These are phyloP conservation scores for Ophthalmolycus amberensis DNA, from an alignment of 2,113 vertebrate species.

Conservation along the genomic window DNA sequence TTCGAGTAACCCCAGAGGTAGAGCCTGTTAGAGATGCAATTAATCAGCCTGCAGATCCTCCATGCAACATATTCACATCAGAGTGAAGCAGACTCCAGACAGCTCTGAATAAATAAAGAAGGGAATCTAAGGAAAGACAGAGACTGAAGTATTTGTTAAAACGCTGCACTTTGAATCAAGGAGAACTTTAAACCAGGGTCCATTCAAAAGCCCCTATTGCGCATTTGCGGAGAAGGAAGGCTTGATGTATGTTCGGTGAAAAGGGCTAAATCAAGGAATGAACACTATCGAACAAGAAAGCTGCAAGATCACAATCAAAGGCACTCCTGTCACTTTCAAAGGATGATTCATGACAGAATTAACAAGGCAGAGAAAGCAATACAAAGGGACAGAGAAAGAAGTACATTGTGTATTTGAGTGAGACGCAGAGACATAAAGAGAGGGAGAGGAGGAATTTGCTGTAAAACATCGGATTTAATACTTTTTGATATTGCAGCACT, in stretches of 20 bases:
- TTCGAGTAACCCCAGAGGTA: constrained; percentile 55
- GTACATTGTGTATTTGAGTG: constrained; percentile 31
- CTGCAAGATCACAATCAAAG: constrained; percentile 72
- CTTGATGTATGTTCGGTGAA: constrained; percentile 41
- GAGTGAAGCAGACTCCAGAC: constrained; percentile 52
- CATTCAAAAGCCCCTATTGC: constrained; percentile 43
- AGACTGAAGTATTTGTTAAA: constrained; percentile 30
- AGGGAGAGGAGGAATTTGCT: constrained; percentile 7
- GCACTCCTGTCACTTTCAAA: constrained; percentile 67
- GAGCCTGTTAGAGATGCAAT: constrained; percentile 71
- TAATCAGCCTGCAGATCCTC: constrained; percentile 72
- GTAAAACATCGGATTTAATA: constrained; percentile 62
- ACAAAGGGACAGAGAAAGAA: constrained; percentile 23
- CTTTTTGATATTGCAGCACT: constrained; percentile 33
- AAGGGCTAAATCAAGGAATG: constrained; percentile 41
- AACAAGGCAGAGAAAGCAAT: constrained; percentile 51
- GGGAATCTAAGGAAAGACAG: constrained; percentile 23
- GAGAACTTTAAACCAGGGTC: constrained; percentile 37
- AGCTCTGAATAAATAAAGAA: constrained; percentile 34
- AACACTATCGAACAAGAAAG: constrained; percentile 62
- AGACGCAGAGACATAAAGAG: constrained; percentile 27
- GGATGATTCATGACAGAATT: constrained; percentile 72
- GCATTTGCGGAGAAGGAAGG: constrained; percentile 29
- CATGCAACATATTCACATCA: constrained; percentile 51
- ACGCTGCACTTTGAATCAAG: constrained; percentile 26